phyloP scores from a whole-genome alignment of 1,140 invertebrate species.

The Rhizoglyphus robini region DNA sequence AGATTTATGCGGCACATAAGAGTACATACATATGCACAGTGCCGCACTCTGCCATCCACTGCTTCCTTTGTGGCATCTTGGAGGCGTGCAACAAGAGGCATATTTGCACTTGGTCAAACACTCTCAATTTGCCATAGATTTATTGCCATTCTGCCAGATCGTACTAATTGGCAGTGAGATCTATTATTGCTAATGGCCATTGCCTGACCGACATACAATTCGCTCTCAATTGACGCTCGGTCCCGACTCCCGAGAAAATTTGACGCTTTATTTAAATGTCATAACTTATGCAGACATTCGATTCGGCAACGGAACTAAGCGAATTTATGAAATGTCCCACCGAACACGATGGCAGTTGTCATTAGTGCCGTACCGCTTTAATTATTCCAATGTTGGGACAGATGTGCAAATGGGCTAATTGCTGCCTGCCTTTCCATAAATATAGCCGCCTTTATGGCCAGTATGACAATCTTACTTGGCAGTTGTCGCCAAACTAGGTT shows the following conservation, averaged over 20 bases:
- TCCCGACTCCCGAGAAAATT: background rate
- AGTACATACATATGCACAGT: too few species aligned
- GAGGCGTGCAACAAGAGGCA: background rate
- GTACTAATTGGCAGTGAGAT: constrained; percentile 5
- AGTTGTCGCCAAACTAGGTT: too few species aligned
- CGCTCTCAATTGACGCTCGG: background rate
- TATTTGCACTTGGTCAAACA: background rate
- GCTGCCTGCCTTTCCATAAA: too few species aligned
- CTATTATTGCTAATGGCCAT: constrained; percentile 3
- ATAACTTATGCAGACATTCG: constrained; percentile 11
- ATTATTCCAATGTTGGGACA: too few species aligned
- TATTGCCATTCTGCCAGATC: background rate
- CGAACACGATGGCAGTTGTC: too few species aligned
- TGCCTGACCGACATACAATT: background rate
- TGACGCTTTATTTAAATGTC: constrained; percentile 8
- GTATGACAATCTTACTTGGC: too few species aligned
- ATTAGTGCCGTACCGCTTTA: too few species aligned
- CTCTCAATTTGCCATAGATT: constrained; percentile 8
- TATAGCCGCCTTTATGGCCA: too few species aligned
- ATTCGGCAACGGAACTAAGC: background rate
- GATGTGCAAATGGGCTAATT: too few species aligned
- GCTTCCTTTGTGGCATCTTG: background rate
- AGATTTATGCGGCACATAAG: too few species aligned
- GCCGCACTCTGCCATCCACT: background rate
- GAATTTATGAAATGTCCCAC: too few species aligned